Evolutionary conservation across 2,113 vertebrate genomes (phyloP).

Genomic region (Garra rufa): DNA sequence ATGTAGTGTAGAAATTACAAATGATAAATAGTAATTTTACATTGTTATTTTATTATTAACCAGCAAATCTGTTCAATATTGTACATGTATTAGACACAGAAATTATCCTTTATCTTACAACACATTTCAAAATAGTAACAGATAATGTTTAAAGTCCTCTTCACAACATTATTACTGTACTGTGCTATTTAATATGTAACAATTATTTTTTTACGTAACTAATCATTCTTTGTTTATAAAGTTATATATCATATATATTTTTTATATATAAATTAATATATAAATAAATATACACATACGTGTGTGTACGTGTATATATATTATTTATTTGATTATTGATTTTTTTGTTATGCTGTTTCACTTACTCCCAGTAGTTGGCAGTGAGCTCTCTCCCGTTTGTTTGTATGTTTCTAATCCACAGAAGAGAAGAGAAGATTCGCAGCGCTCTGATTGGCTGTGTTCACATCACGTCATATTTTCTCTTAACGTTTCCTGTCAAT

Average conservation of each 20-base stretch:
- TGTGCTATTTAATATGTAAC: background rate
- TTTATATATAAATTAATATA: too few relatives aligned
- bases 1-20: background rate
- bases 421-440: background rate
- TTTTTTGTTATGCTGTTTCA: background rate
- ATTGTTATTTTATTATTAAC: background rate
- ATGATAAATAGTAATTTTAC: background rate
- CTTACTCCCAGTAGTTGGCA: slow-evolving; percentile 9
- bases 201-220: background rate
- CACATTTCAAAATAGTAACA: background rate
- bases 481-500: slow-evolving; percentile 15
- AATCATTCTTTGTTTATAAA: background rate
- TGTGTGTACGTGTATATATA: too few relatives aligned
- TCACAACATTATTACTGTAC: background rate
- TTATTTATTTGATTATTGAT: too few relatives aligned
- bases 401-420: background rate
- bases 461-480: background rate
- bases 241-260: too few relatives aligned
- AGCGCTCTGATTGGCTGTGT: slow-evolving; percentile 19
- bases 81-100: background rate
- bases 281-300: too few relatives aligned
- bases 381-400: background rate
- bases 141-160: background rate
- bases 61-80: background rate
- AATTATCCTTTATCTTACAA: background rate